These are phyloP conservation scores for Stomatorhinus ivindoensis DNA, from an alignment of 2,113 vertebrate species.

Conservation along the genomic window DNA sequence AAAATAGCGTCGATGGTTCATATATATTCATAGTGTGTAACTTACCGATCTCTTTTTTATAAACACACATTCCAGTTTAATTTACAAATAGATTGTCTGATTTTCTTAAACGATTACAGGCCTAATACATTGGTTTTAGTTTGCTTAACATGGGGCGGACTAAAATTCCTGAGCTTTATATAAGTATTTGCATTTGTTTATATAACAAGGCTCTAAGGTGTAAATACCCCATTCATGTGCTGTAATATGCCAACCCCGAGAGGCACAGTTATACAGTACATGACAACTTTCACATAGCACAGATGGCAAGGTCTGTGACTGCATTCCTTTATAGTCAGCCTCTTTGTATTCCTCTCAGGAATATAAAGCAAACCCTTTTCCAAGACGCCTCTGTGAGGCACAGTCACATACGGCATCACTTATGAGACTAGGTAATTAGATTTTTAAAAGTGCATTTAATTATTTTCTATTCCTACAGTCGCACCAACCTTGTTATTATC, in stretches of 20 bases:
- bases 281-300: slow-evolving; percentile 19
- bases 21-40: background rate
- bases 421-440: slow-evolving; percentile 11
- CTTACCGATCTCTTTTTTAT: background rate
- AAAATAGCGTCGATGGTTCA: background rate
- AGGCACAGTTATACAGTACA: slow-evolving; percentile 7
- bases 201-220: background rate
- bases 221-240: background rate
- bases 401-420: background rate
- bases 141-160: background rate
- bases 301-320: slow-evolving; percentile 16
- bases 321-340: slow-evolving; percentile 24
- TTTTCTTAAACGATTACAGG: background rate
- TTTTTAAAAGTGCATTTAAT: background rate
- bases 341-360: slow-evolving; percentile 22
- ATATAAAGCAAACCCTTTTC: slow-evolving; percentile 31
- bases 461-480: background rate
- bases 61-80: background rate
- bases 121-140: background rate
- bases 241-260: background rate
- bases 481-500: background rate
- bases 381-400: slow-evolving; percentile 28
- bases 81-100: background rate
- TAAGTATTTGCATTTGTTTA: background rate
- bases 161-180: background rate